Conservation (phyloP, 1,140 invertebrate genomes). For the Augochlora pura region DNA sequence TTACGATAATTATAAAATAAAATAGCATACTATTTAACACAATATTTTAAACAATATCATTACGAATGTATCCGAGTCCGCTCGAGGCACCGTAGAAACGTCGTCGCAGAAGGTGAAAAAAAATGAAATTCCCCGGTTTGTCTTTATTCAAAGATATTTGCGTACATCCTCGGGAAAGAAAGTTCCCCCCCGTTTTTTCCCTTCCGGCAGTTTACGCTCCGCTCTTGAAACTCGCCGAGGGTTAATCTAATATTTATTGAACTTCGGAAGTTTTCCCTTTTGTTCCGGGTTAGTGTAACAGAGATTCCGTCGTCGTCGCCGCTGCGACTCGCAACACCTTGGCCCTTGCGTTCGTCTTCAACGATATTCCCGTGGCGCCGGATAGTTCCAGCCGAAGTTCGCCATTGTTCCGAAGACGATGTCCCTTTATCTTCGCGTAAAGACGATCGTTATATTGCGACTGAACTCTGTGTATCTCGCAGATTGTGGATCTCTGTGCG, state of each 20-base stretch:
- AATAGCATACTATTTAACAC: too few relatives aligned
- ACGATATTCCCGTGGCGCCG: too few relatives aligned
- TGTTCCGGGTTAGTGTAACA: not conserved
- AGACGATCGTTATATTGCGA: too few relatives aligned
- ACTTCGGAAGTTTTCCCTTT: not conserved
- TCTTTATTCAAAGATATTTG: not conserved
- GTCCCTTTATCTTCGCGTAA: not conserved
- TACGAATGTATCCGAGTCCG: too few relatives aligned
- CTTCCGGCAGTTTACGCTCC: not conserved
- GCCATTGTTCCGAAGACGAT: not conserved
- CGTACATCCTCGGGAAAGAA: not conserved
- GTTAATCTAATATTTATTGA: conserved; percentile 3
- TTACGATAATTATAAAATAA: too few relatives aligned
- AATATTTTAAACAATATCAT: too few relatives aligned
- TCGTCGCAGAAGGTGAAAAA: not conserved
- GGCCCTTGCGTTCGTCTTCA: too few relatives aligned
- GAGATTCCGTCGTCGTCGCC: not conserved
- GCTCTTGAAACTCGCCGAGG: not conserved
- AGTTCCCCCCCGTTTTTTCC: not conserved
- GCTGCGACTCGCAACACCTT: too few relatives aligned
- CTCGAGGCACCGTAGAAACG: not conserved
- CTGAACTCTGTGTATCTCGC: too few relatives aligned
- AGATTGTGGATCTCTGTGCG: too few relatives aligned
- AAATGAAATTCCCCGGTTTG: not conserved
- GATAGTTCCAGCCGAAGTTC: not conserved